Conservation (phyloP, 1,140 invertebrate species). For the Propsilocerus akamusi region DNA sequence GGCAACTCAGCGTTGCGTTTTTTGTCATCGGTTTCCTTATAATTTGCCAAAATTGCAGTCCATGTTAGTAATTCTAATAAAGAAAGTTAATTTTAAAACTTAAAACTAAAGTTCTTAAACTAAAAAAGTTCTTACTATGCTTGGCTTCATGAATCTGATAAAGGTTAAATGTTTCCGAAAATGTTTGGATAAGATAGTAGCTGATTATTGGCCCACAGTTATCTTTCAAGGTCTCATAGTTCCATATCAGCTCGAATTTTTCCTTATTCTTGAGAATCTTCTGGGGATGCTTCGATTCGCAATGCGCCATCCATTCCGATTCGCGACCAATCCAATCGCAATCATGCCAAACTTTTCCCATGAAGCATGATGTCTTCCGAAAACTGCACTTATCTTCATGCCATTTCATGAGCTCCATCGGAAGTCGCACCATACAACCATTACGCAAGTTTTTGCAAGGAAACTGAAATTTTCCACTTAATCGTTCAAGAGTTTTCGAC, state of each 20-base stretch:
- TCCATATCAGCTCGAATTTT: constrained; percentile 15
- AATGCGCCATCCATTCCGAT: constrained; percentile 20
- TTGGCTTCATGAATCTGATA: constrained; percentile 18
- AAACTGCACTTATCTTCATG: constrained; percentile 22
- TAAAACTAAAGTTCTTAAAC: background rate
- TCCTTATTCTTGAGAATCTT: constrained; percentile 13
- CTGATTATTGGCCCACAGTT: constrained; percentile 16
- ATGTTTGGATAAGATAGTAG: constrained; percentile 20
- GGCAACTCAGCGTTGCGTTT: constrained; percentile 9
- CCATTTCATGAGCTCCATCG: constrained; percentile 18
- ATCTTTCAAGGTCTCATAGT: constrained; percentile 10
- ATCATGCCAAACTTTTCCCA: constrained; percentile 22
- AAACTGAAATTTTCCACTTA: constrained; percentile 21
- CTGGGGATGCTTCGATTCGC: constrained; percentile 15
- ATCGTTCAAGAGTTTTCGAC: constrained; percentile 20
- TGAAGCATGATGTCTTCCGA: constrained; percentile 22
- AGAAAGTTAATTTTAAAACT: constrained; percentile 9
- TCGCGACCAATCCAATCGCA: constrained; percentile 20
- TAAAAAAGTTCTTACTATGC: background rate
- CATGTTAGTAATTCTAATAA: constrained; percentile 17
- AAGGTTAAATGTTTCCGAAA: constrained; percentile 22
- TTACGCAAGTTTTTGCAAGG: constrained; percentile 16
- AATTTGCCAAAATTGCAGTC: constrained; percentile 19
- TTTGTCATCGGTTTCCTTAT: constrained; percentile 11
- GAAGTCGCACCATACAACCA: constrained; percentile 18